Percentiles rank a stretch among this genome's conserved stretches.
These are phyloP conservation scores for Enteromius trimaculatus DNA, from an alignment of 2,797 vertebrate genomes.

Conservation along the genomic window DNA sequence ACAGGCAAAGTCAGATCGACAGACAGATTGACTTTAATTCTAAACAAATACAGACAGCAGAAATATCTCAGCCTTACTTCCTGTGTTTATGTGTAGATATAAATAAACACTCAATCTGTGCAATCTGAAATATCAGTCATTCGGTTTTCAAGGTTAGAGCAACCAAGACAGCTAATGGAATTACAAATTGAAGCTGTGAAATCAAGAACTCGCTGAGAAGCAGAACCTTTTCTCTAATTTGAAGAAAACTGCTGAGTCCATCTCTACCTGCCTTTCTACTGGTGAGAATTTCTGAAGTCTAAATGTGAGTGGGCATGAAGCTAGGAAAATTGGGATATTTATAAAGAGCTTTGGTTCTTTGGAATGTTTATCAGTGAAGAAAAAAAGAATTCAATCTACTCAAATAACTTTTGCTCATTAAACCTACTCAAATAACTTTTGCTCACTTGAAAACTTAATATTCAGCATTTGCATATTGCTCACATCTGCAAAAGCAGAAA, in stretches of 20 bases:
- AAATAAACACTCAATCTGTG: constrained; percentile 14
- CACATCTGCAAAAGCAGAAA: constrained; percentile 22
- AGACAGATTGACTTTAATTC: constrained; percentile 63
- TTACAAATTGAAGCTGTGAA: constrained; percentile 17
- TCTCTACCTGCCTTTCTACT: neutral
- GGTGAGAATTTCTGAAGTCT: neutral
- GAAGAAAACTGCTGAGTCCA: neutral
- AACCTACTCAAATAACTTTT: constrained; percentile 16
- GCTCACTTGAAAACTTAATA: constrained; percentile 13
- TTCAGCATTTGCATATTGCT: constrained; percentile 17
- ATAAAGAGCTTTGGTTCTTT: constrained; percentile 14
- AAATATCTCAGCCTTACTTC: constrained; percentile 58
- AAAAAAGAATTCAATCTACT: neutral
- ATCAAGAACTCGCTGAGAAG: constrained; percentile 18
- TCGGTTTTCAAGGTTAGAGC: neutral
- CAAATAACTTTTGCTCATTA: neutral
- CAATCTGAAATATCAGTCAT: neutral
- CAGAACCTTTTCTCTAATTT: neutral
- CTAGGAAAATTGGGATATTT: neutral
- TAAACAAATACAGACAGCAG: constrained; percentile 78
- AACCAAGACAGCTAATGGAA: constrained; percentile 11
- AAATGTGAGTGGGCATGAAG: constrained; percentile 26
- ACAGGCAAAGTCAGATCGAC: neutral
- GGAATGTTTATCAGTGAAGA: neutral
- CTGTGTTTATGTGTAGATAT: constrained; percentile 18